These are phyloP conservation scores for Branchinecta lynchi DNA, from an alignment of 1,140 invertebrate species.

Conservation along the genomic window DNA sequence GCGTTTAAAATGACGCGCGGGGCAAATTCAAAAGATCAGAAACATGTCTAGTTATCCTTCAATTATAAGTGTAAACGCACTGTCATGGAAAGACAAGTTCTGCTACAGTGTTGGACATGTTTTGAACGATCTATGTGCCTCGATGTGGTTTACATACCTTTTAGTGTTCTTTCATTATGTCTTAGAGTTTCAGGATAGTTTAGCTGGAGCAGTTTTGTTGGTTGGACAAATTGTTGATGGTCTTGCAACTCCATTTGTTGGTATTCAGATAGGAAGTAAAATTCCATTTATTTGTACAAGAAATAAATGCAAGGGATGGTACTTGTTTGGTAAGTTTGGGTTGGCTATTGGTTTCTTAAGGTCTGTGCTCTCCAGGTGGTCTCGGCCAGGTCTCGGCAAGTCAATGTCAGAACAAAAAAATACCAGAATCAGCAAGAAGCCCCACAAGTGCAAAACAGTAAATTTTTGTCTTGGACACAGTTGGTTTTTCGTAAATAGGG, in stretches of 20 bases:
- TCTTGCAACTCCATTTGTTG: constrained; percentile 72
- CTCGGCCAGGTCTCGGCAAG: too few relatives aligned
- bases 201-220: constrained; percentile 61
- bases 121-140: constrained; percentile 84
- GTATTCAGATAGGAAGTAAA: constrained; percentile 59
- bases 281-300: background rate
- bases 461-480: too few relatives aligned
- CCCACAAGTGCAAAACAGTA: too few relatives aligned
- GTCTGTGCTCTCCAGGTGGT: too few relatives aligned
- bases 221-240: constrained; percentile 81
- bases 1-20: background rate
- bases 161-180: constrained; percentile 80
- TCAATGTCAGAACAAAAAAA: too few relatives aligned
- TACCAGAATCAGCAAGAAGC: too few relatives aligned
- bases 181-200: constrained; percentile 50
- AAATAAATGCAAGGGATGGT: constrained; percentile 65
- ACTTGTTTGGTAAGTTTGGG: constrained; percentile 55
- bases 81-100: constrained; percentile 15
- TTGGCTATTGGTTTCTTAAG: too few relatives aligned
- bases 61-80: background rate
- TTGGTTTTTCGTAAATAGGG: too few relatives aligned
- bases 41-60: constrained; percentile 11
- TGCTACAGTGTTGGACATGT: constrained; percentile 52
- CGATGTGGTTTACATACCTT: constrained; percentile 96
- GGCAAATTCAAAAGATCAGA: constrained; percentile 11